Conservation (phyloP, 2,113 vertebrate genomes). For the Polypterus bichir region DNA sequence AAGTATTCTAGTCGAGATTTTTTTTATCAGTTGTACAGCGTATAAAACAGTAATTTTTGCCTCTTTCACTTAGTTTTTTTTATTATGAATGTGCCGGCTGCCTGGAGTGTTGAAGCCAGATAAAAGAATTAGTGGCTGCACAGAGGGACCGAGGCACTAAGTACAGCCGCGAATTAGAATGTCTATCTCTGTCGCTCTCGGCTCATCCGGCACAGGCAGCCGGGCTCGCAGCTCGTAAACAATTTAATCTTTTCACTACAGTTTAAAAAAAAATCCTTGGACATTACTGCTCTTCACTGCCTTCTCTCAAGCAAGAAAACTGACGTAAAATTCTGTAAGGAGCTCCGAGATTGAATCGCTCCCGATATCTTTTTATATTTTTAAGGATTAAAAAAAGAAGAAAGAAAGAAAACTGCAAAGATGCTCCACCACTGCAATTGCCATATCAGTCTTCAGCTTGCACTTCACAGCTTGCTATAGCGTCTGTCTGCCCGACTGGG, state of each 20-base stretch:
- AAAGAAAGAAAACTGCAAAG: no score
- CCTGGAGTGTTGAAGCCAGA: conserved; percentile 96
- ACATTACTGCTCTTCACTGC: conserved; percentile 30
- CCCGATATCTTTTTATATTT: conserved; percentile 2
- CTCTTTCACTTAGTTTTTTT: conserved; percentile 52
- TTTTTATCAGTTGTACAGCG: conserved; percentile 79
- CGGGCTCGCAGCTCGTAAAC: conserved; percentile 84
- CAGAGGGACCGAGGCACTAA: conserved; percentile 67
- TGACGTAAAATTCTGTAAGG: conserved; percentile 59
- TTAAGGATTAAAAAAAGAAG: no score
- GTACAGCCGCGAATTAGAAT: conserved; percentile 91
- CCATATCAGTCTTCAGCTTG: no score
- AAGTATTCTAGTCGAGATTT: conserved; percentile 87
- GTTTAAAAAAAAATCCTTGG: conserved; percentile 64
- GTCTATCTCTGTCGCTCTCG: conserved; percentile 92
- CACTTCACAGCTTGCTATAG: no score
- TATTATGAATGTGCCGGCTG: conserved; percentile 83
- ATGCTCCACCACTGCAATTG: no score
- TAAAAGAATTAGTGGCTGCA: conserved; percentile 98
- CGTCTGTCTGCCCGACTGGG: no score
- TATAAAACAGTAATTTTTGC: conserved; percentile 77
- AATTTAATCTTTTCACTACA: conserved; percentile 97
- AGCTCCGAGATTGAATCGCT: conserved; percentile 57
- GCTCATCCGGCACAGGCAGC: conserved; percentile 80
- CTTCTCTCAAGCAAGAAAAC: conserved; percentile 54